phyloP scores from a whole-genome alignment of 1,140 invertebrate genomes.

The Bombus confusus region DNA sequence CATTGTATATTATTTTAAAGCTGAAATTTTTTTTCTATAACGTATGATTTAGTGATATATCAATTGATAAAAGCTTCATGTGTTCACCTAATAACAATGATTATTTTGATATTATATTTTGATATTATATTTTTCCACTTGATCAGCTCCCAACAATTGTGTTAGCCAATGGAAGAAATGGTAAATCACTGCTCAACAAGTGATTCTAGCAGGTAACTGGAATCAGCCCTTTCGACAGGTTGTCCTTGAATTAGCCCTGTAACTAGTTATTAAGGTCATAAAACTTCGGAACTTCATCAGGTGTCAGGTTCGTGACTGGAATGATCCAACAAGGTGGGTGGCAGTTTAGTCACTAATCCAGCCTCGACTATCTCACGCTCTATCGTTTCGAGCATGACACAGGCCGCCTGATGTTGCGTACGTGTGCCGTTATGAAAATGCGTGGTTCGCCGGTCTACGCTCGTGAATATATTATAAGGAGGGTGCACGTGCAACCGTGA shows the following conservation, averaged over 20 bases:
- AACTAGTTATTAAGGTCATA: constrained; percentile 26
- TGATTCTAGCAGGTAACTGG: neutral
- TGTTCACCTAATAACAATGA: too few relatives aligned
- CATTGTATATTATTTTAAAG: too few relatives aligned
- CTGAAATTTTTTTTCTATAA: too few relatives aligned
- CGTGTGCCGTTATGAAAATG: constrained; percentile 46
- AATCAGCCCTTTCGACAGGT: neutral
- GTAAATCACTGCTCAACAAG: neutral
- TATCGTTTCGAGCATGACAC: constrained; percentile 24
- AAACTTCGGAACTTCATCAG: constrained; percentile 46
- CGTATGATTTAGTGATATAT: too few relatives aligned
- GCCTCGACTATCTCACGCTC: constrained; percentile 23
- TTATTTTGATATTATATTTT: too few relatives aligned
- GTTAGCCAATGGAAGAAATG: neutral
- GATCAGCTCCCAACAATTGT: too few relatives aligned
- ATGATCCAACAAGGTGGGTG: constrained; percentile 38
- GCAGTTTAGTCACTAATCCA: constrained; percentile 17
- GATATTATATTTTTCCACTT: too few relatives aligned
- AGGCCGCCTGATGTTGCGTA: constrained; percentile 16
- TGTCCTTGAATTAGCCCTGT: constrained; percentile 2
- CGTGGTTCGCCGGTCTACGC: neutral
- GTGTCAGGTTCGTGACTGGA: constrained; percentile 37
- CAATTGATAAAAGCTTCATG: too few relatives aligned
- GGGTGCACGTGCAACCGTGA: neutral
- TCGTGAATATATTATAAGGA: constrained; percentile 2